Base-by-base conservation (phyloP, 2,797 vertebrate genomes). In the Cheirogaleus major region DNA sequence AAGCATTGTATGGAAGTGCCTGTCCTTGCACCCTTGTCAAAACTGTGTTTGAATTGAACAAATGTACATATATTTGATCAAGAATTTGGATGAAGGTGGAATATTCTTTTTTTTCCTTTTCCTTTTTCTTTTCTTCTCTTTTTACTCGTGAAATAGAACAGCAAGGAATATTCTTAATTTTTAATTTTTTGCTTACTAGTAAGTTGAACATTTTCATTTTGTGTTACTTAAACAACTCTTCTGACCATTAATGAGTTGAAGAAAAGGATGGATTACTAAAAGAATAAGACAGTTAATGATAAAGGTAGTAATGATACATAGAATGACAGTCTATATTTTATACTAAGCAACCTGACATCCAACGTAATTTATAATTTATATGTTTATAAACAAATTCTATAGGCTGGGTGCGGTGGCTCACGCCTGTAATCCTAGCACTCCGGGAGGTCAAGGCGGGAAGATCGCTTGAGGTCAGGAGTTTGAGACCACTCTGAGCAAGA, bases 121-220 rank as follows among this genome's bases (percentile, higher is more conserved):
- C 50, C 50, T 52, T 52, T 52, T 52, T 15, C 48, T 50, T 52
- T 18, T 52, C 17, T 52, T 52, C 50, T 52, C 50, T 52, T 52
- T 52, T 52, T 52, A 52, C 17, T 52, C 17, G 18, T 52, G 50
- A 52, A 52, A 17, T 52, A 52, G 50, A 52, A 52, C 1, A 52
- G 50, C 50, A 52, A 52, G 25, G 59, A 50, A 55, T 75, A 63
- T 50, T 93, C 32, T 65, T 84, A 78, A 73, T 57, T 76, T 89
- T 81, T 55, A 75, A 81, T 13, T 65, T 86, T 95, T 96, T 75
- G 17, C 25, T 38, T 83, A 75, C 35, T 93, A 61, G 45, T 72
- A 83, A 89, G 30, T 88, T 88, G 5, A 91, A 89, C 32, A 12
- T 81, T 93, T 95, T 88, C n/a, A 93, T 81, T 85, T 87, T 91